Base-by-base conservation (phyloP, 2,113 vertebrate genomes). In the Oenanthe melanoleuca region DNA sequence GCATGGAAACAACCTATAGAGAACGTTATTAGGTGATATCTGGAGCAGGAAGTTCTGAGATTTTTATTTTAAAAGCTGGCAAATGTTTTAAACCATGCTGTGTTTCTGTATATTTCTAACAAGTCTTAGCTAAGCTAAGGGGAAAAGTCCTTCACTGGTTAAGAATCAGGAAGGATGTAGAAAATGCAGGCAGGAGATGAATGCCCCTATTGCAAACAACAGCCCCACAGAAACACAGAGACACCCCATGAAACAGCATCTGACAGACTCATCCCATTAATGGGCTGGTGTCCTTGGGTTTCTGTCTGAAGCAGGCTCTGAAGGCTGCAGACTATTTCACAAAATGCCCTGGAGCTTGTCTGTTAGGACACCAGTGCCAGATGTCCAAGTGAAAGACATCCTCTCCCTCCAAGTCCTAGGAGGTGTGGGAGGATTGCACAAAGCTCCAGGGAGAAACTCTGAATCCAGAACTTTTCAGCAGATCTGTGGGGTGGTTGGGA, bases 291-390 rank as follows among this genome's bases (percentile, higher is more conserved):
- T 80, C 70, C 59, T 78, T 70, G 67, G 28, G 47, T 95, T 93
- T 93, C 64, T 92, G 82, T 92, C 85, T 95, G 88, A 65, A 90
- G 82, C 71, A 93, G 67, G 91, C 80, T 80, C 63, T 96, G 55
- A 59, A 80, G 91, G 88, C 82, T 96, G 88, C 85, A 59, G 80
- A 92, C 86, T 83, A 34, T 96, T 97, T 93, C 94, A 86, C 86
- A 95, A 95, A 88, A 83, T 52, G 83, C 91, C 95, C 88, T 28
- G 52, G 38, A 88, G 95, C 94, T 65, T n/a, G 60, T 95, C 91
- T 96, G 77, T 65, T 83, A 63, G 93, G 79, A 94, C 63, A 73
- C 33, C n/a, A 38, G 60, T 73, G 82, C 91, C 95, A 95, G 94
- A 94, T 95, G 95, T 77, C 83, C 91, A 31, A 94, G 86, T 78